Evolutionary conservation across 2,888 invertebrate species (phyloP), one percentile per base, ranked within the genome.

Genomic region (Coelopa pilipes): DNA sequence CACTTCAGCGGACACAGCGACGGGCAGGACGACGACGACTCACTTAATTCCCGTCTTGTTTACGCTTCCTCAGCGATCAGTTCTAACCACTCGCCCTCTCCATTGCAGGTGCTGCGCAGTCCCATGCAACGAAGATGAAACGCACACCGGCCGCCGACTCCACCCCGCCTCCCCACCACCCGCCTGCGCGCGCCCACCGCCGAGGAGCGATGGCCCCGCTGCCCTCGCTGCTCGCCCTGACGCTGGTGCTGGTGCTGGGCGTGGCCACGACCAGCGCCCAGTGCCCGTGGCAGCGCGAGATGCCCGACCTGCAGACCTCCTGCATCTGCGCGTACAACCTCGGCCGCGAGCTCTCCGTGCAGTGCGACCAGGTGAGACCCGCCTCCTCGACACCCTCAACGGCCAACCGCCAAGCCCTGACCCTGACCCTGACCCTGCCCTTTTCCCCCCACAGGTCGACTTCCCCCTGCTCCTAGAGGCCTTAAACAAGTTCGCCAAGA

Each of bases 281-380:
- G 83, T 97, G 97, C 87, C 96, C 96, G 0, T 96, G 96, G 96
- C 93, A 93, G 81, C 90, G 91, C 75, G 92, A 93, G 76, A 90
- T 93, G 34, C 89, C 90, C 66, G 93, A 93, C 75, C 90, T 97
- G 76, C 94, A 95, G 83, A 91, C 93, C 67, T 92, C 94, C 63
- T 97, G 97, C 87, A 91, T 96, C 75, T 97, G 97, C 88, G 95
- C 96, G 76, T 93, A 93, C 87, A 96, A 96, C 86, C 89, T 95
- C 76, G 95, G 94, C 60, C 91, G 92, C 80, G 95, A 96, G 85
- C 89, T 96, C 15, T 95, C 95, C 49, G 93, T 96, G 78, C 96
- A 96, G 88, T 96, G 96, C 88, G 95, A 96, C 88, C 93, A 94
- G 90, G 91, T 91, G 87, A 24, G 49, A 67, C 12, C 10, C 15